A percentile compares a stretch with the other conserved stretches of the same genome.
Evolutionary conservation across 64 coral and sea anemone species (phyloP).

Genomic region (Anthopleura sola): DNA sequence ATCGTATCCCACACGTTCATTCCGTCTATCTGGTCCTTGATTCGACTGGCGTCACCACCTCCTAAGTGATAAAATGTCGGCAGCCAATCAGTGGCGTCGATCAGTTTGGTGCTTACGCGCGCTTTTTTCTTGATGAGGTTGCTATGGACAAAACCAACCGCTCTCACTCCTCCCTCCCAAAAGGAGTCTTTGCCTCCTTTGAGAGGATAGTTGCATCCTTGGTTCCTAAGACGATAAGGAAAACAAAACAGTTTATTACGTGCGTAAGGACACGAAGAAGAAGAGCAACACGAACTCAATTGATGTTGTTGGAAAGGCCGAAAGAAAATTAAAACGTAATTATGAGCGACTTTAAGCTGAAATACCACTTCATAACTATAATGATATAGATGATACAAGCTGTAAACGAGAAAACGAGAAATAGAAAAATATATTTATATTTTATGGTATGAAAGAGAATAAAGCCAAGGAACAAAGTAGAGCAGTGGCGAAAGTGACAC

Average conservation of each 20-base stretch:
- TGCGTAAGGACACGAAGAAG: not conserved
- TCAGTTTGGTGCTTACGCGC: slow-evolving; percentile 83
- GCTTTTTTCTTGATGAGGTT: slow-evolving; percentile 71
- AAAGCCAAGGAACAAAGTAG: too few species aligned
- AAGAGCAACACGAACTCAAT: too few species aligned
- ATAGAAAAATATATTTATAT: too few species aligned
- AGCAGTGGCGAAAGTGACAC: too few species aligned
- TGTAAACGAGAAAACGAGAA: too few species aligned
- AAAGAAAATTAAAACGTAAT: too few species aligned
- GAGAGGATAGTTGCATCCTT: slow-evolving; percentile 93
- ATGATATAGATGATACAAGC: too few species aligned
- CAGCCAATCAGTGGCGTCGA: slow-evolving; percentile 96
- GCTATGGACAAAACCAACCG: slow-evolving; percentile 87
- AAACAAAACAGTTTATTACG: not conserved
- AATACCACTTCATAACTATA: too few species aligned
- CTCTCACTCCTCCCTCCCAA: slow-evolving; percentile 99
- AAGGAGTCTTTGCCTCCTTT: slow-evolving; percentile 94
- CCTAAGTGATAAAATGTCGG: slow-evolving; percentile 96
- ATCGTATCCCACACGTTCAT: slow-evolving; percentile 88
- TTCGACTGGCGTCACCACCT: slow-evolving; percentile 66
- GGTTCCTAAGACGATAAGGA: slow-evolving; percentile 56
- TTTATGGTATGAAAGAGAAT: too few species aligned
- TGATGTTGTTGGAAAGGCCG: too few species aligned
- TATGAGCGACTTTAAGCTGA: too few species aligned
- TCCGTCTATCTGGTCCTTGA: slow-evolving; percentile 70